Evolutionary conservation across 2,888 invertebrate genomes (phyloP), one percentile per base, ranked within the genome.

Genomic region (Melinaea menophilus): DNA sequence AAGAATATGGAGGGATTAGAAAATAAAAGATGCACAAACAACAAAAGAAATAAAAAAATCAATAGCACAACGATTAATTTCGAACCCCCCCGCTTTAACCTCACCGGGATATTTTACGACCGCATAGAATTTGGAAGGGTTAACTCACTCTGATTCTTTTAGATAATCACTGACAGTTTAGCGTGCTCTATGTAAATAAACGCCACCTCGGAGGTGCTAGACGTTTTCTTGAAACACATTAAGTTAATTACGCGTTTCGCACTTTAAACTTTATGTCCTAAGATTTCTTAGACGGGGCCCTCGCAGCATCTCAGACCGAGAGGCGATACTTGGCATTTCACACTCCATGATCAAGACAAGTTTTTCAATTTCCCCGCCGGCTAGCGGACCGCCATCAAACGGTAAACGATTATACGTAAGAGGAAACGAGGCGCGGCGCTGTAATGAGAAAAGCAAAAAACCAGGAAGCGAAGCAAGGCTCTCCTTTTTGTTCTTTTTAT

Each of bases 361-460:
- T 87, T 87, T 87, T 86, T 85, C 85, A 87, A 86, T 87, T 86
- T 85, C 85, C 87, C 78, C 71, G 76, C 78, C 76, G 79, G 77
- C 68, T 67, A 69, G 65, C 68, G 61, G 74, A 76, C 77, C 77
- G 80, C 79, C 86, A 83, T 88, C 90, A 89, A 90, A 90, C 90
- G 88, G 75, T 86, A 85, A 87, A 84, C 84, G 86, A 90, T 89
- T 88, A 86, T 84, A 85, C 81, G 87, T 80, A 82, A 82, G 76
- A 82, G 83, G 81, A 84, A 84, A 81, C 84, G 80, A 78, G 78
- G 74, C 76, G 76, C 71, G 79, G 73, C 77, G 72, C 70, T 67
- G 79, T 85, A 85, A 85, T 86, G 86, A 85, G 85, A 83, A 84
- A 86, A 56, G 46, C 51, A 55, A 55, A 66, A 66, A 63, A 66